Conservation (phyloP, 53 echinoderm and acorn worm genomes). For the Echinometra lucunter region DNA sequence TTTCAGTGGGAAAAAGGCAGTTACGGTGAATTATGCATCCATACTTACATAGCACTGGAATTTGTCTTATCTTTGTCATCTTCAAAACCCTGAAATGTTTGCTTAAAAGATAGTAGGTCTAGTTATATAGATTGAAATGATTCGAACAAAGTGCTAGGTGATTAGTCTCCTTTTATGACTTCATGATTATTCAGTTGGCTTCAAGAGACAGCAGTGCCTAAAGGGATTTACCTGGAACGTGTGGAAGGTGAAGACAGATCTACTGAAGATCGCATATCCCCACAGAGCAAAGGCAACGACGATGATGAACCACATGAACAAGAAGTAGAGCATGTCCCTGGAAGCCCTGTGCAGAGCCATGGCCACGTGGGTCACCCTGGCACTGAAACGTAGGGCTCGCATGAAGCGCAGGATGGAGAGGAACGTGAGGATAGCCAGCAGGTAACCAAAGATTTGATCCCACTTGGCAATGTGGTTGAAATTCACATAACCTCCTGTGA, state of each 20-base stretch:
- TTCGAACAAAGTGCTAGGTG: too few relatives aligned
- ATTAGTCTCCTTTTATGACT: too few relatives aligned
- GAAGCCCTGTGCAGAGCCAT: constrained; percentile 73
- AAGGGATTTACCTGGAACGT: constrained; percentile 61
- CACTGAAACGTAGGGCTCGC: constrained; percentile 81
- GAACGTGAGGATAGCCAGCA: constrained; percentile 75
- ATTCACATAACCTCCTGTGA: constrained; percentile 76
- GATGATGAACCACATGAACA: constrained; percentile 78
- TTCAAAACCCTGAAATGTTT: too few relatives aligned
- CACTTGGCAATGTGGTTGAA: constrained; percentile 89
- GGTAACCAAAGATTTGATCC: constrained; percentile 83
- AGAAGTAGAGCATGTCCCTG: constrained; percentile 77
- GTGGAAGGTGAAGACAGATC: constrained; percentile 63
- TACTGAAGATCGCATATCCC: constrained; percentile 77
- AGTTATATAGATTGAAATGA: too few relatives aligned
- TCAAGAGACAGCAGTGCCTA: not conserved
- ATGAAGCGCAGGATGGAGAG: constrained; percentile 80
- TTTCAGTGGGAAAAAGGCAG: too few relatives aligned
- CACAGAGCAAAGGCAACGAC: constrained; percentile 77
- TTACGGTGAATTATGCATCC: too few relatives aligned
- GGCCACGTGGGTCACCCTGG: constrained; percentile 78
- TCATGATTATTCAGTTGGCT: too few relatives aligned
- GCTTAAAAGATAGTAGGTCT: too few relatives aligned
- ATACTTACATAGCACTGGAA: too few relatives aligned
- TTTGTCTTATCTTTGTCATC: too few relatives aligned